These are phyloP conservation scores for Paratilapia polleni DNA, from an alignment of 2,113 vertebrate species.

Conservation along the genomic window DNA sequence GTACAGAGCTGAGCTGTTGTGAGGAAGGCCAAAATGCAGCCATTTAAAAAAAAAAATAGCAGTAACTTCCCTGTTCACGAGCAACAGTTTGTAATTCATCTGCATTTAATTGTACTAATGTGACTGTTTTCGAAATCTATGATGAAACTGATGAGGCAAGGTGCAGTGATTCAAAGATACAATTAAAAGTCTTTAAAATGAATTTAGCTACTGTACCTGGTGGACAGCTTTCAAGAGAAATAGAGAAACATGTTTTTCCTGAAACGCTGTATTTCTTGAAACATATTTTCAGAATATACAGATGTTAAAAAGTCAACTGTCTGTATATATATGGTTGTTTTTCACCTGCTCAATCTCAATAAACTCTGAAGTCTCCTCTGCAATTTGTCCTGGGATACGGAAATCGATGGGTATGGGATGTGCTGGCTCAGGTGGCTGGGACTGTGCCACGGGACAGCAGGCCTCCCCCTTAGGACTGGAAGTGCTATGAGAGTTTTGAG, in stretches of 20 bases:
- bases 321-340: slow-evolving; percentile 73
- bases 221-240: slow-evolving; percentile 23
- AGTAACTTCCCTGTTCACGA: slow-evolving; percentile 36
- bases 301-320: slow-evolving; percentile 51
- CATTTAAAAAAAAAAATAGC: not conserved
- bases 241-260: slow-evolving; percentile 38
- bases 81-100: slow-evolving; percentile 32
- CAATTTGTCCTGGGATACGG: slow-evolving; percentile 80
- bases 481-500: slow-evolving; percentile 82
- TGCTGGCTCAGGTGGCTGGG: slow-evolving; percentile 42
- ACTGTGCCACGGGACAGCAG: slow-evolving; percentile 69
- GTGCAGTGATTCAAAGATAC: slow-evolving; percentile 48
- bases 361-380: slow-evolving; percentile 76
- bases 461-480: slow-evolving; percentile 88
- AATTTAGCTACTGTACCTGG: slow-evolving; percentile 9
- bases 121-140: slow-evolving; percentile 22
- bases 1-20: slow-evolving; percentile 41
- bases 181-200: slow-evolving; percentile 32
- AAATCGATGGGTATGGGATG: slow-evolving; percentile 86
- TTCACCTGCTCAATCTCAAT: slow-evolving; percentile 69
- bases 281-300: slow-evolving; percentile 33
- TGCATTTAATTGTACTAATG: slow-evolving; percentile 5
- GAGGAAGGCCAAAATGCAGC: slow-evolving; percentile 32
- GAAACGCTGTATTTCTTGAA: slow-evolving; percentile 30
- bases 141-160: slow-evolving; percentile 48